Evolutionary conservation across 2,113 vertebrate genomes (phyloP).

Genomic region (Cavia aperea): DNA sequence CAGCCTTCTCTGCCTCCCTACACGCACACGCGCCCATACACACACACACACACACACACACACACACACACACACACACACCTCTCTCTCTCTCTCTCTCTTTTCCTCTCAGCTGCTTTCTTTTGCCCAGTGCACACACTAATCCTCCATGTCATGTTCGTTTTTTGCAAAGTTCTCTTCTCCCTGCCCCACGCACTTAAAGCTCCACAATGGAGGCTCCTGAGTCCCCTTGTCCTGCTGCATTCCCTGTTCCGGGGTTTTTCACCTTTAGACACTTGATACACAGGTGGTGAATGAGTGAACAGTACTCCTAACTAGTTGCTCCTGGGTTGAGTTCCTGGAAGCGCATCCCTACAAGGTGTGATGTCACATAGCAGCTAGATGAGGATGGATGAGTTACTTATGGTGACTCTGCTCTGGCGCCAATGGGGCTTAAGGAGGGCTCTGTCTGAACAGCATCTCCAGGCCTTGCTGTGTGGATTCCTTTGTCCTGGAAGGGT

Average conservation of each 20-base stretch:
- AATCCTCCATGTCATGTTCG: accelerated
- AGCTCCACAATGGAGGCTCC: neutral
- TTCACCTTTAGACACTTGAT: neutral
- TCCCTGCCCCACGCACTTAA: accelerated
- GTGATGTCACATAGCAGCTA: accelerated
- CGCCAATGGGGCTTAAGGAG: neutral
- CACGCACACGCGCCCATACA: too few relatives aligned
- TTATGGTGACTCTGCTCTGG: accelerated
- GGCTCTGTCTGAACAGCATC: neutral
- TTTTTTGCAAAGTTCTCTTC: neutral
- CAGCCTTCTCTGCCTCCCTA: neutral
- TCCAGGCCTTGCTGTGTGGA: neutral
- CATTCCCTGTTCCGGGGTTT: too few relatives aligned
- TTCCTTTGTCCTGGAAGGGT: too few relatives aligned
- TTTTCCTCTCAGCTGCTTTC: neutral
- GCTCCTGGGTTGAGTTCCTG: neutral
- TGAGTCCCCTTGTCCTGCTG: neutral
- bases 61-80: too few relatives aligned
- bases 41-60: too few relatives aligned
- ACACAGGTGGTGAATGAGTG: too few relatives aligned
- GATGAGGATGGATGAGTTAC: accelerated
- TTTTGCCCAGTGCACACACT: accelerated
- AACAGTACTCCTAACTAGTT: too few relatives aligned
- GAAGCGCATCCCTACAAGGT: accelerated
- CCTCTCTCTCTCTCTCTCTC: too few relatives aligned